Base-by-base conservation (phyloP, 2,888 invertebrate genomes). In the Megastigmus dorsalis region DNA sequence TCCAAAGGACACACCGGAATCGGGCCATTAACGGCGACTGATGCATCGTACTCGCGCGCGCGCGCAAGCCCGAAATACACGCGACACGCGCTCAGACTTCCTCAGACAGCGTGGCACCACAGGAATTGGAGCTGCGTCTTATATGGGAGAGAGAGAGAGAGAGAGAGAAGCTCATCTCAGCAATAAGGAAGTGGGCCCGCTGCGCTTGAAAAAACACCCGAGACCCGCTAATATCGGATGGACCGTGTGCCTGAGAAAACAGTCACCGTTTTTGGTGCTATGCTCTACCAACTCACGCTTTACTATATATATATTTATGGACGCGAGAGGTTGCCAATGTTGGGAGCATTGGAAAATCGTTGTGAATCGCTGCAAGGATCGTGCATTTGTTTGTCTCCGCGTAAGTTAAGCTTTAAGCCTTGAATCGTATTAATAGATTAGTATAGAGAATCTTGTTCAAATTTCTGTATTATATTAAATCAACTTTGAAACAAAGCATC, bases 141-240 rank as follows among this genome's bases (percentile, higher is more conserved):
- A 43, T 26, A 43, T 20, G 13, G 23, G 9, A 66, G 18, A 38
- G 30, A 18, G 33, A 38, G 65, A 63, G 30, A 62, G 55, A 67
- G 63, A 59, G 28, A 65, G 59, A 45, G 69, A 55, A 67, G 69
- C 45, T 69, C 45, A 70, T 72, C 70, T 26, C 68, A 80, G 86
- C 83, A 86, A 85, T 86, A 86, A 87, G 87, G 87, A 87, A 87
- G n/a, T n/a, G 86, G 84, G 83, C 85, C 85, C 82, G 81, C 82
- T 84, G 84, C 82, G 84, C 84, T 87, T 87, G 82, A 84, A 85
- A 87, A 86, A 87, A 88, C 84, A 86, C 45, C 79, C 81, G 80
- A 82, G 83, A 82, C 41, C 43, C 83, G 82, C 83, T 85, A 85
- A 87, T 87, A 85, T 86, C 84, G 83, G 81, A 79, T 80, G 80